Conservation (phyloP, 1,140 invertebrate genomes). For the Mercenaria mercenaria region DNA sequence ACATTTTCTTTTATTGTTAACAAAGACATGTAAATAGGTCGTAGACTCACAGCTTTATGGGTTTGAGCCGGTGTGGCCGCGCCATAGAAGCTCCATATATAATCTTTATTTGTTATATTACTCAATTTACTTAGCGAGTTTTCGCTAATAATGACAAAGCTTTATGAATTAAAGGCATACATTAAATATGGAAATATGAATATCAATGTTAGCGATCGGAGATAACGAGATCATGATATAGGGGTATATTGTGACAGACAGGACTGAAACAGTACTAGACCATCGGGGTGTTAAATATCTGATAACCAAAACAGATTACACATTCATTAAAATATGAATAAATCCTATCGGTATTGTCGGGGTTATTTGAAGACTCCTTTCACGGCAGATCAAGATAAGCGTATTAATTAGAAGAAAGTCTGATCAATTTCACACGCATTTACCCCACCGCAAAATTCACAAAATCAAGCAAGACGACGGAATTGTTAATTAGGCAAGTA, state of each 20-base stretch:
- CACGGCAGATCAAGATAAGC: constrained; percentile 41
- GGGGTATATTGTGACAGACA: background rate
- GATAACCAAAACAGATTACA: constrained; percentile 35
- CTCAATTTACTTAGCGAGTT: background rate
- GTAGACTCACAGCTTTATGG: too few relatives aligned
- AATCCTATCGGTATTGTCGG: constrained; percentile 42
- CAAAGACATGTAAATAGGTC: too few relatives aligned
- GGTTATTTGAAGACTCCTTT: constrained; percentile 27
- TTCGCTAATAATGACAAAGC: background rate
- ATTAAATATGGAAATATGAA: constrained; percentile 28
- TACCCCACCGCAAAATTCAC: constrained; percentile 34
- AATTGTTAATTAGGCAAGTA: constrained; percentile 11
- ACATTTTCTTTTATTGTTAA: too few relatives aligned
- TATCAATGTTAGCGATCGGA: constrained; percentile 10
- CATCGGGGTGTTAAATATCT: constrained; percentile 32
- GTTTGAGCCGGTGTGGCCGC: background rate
- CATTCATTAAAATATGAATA: constrained; percentile 65
- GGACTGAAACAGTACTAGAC: background rate
- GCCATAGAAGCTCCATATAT: too few relatives aligned
- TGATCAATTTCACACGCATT: constrained; percentile 50
- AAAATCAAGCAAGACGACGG: background rate
- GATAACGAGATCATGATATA: background rate
- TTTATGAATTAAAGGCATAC: background rate
- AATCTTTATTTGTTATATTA: background rate
- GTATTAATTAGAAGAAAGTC: constrained; percentile 52